phyloP scores from a whole-genome alignment of 2,797 vertebrate species.

The Eptatretus atami region DNA sequence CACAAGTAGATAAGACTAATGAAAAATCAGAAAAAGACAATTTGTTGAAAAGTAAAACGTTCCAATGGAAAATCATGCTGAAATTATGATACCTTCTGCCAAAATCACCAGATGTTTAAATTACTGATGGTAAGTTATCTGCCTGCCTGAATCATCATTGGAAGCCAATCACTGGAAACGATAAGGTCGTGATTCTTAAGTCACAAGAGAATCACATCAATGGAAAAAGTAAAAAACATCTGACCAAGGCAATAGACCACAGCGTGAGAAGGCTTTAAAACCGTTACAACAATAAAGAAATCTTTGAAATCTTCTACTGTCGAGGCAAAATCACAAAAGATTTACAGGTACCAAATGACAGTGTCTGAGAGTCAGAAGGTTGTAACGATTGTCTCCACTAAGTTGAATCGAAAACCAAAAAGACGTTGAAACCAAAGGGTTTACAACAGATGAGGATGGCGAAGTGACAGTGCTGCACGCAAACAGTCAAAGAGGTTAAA shows the following conservation, averaged over 20 bases:
- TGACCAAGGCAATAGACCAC: conserved; percentile 13
- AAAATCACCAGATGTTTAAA: neutral
- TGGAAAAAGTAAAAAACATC: neutral
- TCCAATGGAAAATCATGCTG: conserved; percentile 11
- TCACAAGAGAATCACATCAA: conserved; percentile 12
- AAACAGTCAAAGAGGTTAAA: neutral
- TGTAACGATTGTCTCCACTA: neutral
- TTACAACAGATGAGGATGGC: conserved; percentile 7
- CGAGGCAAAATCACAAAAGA: conserved; percentile 12
- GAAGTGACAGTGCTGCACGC: neutral
- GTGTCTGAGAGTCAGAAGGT: conserved; percentile 11
- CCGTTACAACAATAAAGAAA: neutral
- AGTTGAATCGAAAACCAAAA: neutral
- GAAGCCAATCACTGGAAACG: conserved; percentile 18
- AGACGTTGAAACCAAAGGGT: neutral
- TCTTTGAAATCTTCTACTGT: conserved; percentile 11
- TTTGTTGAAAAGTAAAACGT: conserved; percentile 7
- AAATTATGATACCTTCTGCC: conserved; percentile 6
- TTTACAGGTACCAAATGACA: conserved; percentile 11
- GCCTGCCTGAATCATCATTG: conserved; percentile 13
- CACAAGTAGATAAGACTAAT: conserved; percentile 11
- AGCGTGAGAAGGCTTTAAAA: conserved; percentile 11
- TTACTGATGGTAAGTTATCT: conserved; percentile 6
- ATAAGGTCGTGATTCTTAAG: conserved; percentile 16
- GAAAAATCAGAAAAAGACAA: conserved; percentile 13